phyloP scores from a whole-genome alignment of 2,888 invertebrate species.

The Oligia latruncula region DNA sequence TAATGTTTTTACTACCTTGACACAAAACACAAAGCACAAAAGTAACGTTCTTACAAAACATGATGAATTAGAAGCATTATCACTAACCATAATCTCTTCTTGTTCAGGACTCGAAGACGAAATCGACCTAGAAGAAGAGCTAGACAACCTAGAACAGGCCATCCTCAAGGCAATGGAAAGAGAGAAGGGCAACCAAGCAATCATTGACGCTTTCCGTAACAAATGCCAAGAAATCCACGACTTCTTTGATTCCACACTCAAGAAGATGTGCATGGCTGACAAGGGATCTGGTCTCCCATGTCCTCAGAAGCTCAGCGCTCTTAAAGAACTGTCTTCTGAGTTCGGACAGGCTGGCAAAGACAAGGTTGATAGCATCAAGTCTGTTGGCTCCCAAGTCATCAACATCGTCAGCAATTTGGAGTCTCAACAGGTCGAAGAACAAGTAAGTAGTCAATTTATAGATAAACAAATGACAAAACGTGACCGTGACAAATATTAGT shows the following conservation, averaged over 20 bases:
- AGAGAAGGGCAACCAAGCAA: constrained; percentile 93
- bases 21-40: too few species aligned
- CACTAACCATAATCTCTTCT: neutral
- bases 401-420: constrained; percentile 96
- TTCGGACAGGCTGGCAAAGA: constrained; percentile 93
- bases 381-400: constrained; percentile 92
- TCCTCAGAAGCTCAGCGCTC: constrained; percentile 93
- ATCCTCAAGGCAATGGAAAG: constrained; percentile 93
- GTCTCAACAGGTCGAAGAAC: constrained; percentile 97
- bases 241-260: constrained; percentile 95
- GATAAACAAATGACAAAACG: constrained; percentile 37
- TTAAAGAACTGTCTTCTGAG: constrained; percentile 93
- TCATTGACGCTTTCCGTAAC: constrained; percentile 94
- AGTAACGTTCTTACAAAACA: too few species aligned
- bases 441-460: constrained; percentile 82
- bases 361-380: constrained; percentile 93
- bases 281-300: constrained; percentile 96
- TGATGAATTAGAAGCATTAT: neutral
- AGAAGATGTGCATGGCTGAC: constrained; percentile 95
- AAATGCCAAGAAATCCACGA: constrained; percentile 93
- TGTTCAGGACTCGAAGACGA: constrained; percentile 91
- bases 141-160: constrained; percentile 93
- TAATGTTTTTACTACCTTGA: too few species aligned
- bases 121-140: constrained; percentile 92
- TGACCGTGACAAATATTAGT: constrained; percentile 30